phyloP scores from a whole-genome alignment of 1,140 invertebrate genomes.

The Megalonaias nervosa region DNA sequence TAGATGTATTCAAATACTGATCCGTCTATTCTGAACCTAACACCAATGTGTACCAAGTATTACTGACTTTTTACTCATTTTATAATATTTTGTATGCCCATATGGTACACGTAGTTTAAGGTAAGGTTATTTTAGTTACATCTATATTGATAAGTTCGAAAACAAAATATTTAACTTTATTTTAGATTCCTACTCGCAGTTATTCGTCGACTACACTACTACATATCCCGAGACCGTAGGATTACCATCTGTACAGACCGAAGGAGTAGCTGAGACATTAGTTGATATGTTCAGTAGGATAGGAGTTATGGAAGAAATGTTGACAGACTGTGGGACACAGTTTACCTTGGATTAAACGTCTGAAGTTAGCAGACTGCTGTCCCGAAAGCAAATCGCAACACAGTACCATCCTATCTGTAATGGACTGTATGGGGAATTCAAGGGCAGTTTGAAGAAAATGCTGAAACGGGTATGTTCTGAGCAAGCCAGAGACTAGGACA shows the following conservation, averaged over 20 bases:
- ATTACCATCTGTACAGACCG: slow-evolving; percentile 9
- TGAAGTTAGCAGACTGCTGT: slow-evolving; percentile 25
- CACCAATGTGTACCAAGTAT: too few relatives aligned
- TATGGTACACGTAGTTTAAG: too few relatives aligned
- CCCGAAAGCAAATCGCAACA: slow-evolving; percentile 17
- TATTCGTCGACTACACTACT: slow-evolving; percentile 14
- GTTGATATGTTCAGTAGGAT: slow-evolving; percentile 26
- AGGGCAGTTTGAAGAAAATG: slow-evolving; percentile 37
- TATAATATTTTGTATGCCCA: too few relatives aligned
- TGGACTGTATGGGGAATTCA: too few relatives aligned
- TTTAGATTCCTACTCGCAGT: too few relatives aligned
- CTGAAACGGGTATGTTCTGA: slow-evolving; percentile 54
- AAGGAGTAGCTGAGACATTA: slow-evolving; percentile 31
- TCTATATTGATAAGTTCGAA: too few relatives aligned
- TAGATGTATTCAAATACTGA: too few relatives aligned
- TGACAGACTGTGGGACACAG: slow-evolving; percentile 19
- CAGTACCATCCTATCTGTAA: slow-evolving; percentile 38
- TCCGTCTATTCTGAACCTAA: too few relatives aligned
- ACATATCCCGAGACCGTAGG: slow-evolving; percentile 14
- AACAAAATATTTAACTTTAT: too few relatives aligned
- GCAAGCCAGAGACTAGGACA: slow-evolving; percentile 59
- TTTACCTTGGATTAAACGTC: slow-evolving; percentile 8
- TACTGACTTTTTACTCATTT: too few relatives aligned
- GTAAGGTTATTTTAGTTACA: too few relatives aligned
- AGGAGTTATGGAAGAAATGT: slow-evolving; percentile 38